Percentiles rank a stretch among this genome's conserved stretches.
Evolutionary conservation across 2,797 vertebrate genomes (phyloP).

Genomic region (Cyprinodon diabolis): DNA sequence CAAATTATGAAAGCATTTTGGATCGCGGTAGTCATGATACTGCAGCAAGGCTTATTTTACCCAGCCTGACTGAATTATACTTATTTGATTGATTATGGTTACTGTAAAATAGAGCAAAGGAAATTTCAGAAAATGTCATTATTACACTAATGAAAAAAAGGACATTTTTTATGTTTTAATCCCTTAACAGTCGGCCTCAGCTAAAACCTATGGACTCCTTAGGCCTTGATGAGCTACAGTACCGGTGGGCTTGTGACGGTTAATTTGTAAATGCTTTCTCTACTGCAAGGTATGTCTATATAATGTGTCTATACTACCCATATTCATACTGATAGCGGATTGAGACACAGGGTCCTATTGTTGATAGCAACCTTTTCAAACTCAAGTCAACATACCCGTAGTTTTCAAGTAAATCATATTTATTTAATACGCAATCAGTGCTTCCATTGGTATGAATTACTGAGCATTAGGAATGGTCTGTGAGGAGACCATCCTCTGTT

Average conservation of each 20-base stretch:
- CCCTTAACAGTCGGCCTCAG: too few relatives aligned
- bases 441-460: not conserved
- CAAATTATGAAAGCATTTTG: constrained; percentile 36
- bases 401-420: not conserved
- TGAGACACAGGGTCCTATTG: not conserved
- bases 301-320: not conserved
- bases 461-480: not conserved
- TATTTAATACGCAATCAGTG: not conserved
- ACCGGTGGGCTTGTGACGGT: too few relatives aligned
- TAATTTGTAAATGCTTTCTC: not conserved
- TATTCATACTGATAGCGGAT: not conserved
- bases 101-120: not conserved
- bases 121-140: not conserved
- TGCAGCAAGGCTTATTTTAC: constrained; percentile 19
- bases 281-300: too few relatives aligned
- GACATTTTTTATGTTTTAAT: not conserved
- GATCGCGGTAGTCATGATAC: constrained; percentile 16
- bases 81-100: not conserved
- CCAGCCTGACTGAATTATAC: constrained; percentile 3
- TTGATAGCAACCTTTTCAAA: too few relatives aligned
- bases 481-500: not conserved
- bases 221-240: too few relatives aligned
- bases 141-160: not conserved
- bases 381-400: not conserved
- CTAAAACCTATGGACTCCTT: too few relatives aligned